phyloP scores from a whole-genome alignment of 2,888 invertebrate species.

The Campopleginae sp. region DNA sequence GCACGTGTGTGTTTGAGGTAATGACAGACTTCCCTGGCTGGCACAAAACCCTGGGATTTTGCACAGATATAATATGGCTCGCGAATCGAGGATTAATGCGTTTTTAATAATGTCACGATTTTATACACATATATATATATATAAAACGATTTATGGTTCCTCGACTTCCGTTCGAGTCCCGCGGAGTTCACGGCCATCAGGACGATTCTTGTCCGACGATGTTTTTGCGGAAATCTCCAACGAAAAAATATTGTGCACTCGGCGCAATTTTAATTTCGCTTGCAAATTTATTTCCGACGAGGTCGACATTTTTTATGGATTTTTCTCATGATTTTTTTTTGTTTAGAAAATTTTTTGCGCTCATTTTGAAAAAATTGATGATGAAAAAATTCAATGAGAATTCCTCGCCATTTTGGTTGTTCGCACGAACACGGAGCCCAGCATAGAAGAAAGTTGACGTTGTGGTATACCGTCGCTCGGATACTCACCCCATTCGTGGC shows the following conservation, averaged over 20 bases:
- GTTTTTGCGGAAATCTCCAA: background rate
- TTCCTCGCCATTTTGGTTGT: conserved; percentile 21
- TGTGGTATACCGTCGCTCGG: conserved; percentile 52
- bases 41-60: conserved; percentile 33
- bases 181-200: background rate
- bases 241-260: background rate
- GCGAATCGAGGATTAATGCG: conserved; percentile 79
- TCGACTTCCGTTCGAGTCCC: conserved; percentile 18
- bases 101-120: conserved; percentile 81
- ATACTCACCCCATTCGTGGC: conserved; percentile 36
- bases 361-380: background rate
- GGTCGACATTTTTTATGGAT: too few relatives aligned
- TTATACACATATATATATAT: conserved; percentile 1
- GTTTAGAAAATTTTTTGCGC: background rate
- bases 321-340: background rate
- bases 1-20: conserved; percentile 34
- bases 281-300: background rate
- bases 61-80: conserved; percentile 30
- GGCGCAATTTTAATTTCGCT: too few relatives aligned
- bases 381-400: background rate
- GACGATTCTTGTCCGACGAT: background rate
- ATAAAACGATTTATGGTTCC: conserved; percentile 6
- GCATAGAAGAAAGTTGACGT: conserved; percentile 6
- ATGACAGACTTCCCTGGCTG: conserved; percentile 48
- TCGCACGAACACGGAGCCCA: background rate